phyloP scores from a whole-genome alignment of 1,140 invertebrate genomes.

The Diuraphis noxia region DNA sequence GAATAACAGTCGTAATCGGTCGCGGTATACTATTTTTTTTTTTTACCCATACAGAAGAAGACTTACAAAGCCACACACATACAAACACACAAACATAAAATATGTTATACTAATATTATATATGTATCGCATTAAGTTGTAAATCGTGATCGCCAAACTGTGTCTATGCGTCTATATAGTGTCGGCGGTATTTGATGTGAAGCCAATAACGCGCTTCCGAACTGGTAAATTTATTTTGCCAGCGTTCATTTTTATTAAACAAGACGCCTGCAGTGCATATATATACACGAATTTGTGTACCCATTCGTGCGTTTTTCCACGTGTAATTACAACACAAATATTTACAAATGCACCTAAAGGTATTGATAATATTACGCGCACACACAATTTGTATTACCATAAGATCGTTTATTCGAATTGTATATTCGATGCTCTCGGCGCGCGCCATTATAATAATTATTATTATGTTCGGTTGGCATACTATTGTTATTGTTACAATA shows the following conservation, averaged over 20 bases:
- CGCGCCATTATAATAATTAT: neutral
- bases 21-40: neutral
- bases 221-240: conserved; percentile 8
- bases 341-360: neutral
- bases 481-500: neutral
- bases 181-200: neutral
- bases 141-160: neutral
- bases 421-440: neutral
- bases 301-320: neutral
- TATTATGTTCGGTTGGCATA: neutral
- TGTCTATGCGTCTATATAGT: too few species aligned
- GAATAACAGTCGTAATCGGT: neutral
- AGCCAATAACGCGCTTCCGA: neutral
- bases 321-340: neutral
- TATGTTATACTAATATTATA: too few species aligned
- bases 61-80: neutral
- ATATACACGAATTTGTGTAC: neutral
- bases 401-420: neutral
- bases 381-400: neutral
- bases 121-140: neutral
- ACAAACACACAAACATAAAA: neutral
- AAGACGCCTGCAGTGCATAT: neutral
- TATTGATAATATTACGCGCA: neutral
- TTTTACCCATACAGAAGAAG: neutral
- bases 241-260: neutral